Evolutionary conservation across 2,113 vertebrate species (phyloP).

Genomic region (Dasyurus viverrinus): DNA sequence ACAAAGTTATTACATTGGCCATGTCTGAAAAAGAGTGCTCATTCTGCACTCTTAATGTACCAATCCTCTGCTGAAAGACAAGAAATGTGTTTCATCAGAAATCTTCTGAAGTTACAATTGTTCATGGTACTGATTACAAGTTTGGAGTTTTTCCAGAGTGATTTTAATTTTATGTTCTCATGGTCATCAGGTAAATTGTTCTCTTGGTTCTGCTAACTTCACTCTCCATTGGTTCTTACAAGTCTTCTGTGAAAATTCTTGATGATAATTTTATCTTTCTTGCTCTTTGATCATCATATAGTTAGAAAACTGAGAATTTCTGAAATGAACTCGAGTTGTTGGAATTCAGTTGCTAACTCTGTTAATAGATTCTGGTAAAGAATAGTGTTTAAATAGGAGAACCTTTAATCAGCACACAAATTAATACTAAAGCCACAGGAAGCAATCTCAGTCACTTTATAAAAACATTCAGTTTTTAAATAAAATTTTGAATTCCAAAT

Average conservation of each 20-base stretch:
- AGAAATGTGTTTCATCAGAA: neutral
- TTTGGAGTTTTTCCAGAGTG: neutral
- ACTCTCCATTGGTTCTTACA: neutral
- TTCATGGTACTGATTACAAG: neutral
- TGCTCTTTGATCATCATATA: neutral
- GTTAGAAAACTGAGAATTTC: neutral
- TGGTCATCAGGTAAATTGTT: neutral
- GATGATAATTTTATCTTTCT: neutral
- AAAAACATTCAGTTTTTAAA: neutral
- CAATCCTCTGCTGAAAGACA: neutral
- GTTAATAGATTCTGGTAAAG: neutral
- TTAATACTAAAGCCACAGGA: neutral
- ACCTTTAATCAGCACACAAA: neutral
- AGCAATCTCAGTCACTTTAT: neutral
- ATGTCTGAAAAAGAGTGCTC: neutral
- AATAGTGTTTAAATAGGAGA: neutral
- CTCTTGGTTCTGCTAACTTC: neutral
- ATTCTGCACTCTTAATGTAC: neutral
- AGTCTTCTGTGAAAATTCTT: neutral
- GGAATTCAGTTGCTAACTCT: neutral
- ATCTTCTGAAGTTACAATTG: neutral
- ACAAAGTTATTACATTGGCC: neutral
- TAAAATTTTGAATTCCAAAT: neutral
- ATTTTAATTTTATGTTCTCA: neutral
- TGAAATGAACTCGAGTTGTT: neutral